These are phyloP conservation scores for Tachysurus fulvidraco DNA, from an alignment of 2,113 vertebrate genomes.

Conservation along the genomic window DNA sequence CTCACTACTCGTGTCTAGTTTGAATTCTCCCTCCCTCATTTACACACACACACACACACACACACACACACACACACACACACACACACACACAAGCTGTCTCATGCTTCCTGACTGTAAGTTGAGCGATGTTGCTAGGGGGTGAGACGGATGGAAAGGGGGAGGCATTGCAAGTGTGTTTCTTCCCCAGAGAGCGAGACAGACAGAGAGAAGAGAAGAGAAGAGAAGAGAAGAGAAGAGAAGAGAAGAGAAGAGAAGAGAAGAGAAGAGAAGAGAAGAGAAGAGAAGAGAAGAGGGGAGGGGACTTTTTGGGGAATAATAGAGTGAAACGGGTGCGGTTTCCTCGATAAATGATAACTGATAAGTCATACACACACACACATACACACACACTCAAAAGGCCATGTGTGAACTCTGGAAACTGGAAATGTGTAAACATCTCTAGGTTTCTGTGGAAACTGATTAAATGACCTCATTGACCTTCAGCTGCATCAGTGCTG, in stretches of 20 bases:
- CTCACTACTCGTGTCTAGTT: constrained; percentile 14
- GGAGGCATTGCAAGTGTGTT: constrained; percentile 33
- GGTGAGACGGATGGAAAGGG: constrained; percentile 8
- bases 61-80: background rate
- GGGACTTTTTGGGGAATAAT: background rate
- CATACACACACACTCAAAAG: constrained; percentile 4
- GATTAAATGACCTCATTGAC: constrained; percentile 60
- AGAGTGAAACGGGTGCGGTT: constrained; percentile 23
- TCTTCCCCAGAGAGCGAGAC: constrained; percentile 32
- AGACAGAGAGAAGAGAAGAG: constrained; percentile 8
- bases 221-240: background rate
- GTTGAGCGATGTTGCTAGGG: constrained; percentile 38
- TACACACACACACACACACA: background rate
- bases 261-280: background rate
- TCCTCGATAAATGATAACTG: constrained; percentile 32
- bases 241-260: background rate
- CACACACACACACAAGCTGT: background rate
- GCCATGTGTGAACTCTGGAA: background rate
- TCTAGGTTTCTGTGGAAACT: constrained; percentile 57
- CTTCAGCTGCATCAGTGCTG: constrained; percentile 30
- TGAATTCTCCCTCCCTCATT: background rate
- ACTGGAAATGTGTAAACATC: background rate
- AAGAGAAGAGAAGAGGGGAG: background rate
- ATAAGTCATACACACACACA: constrained; percentile 18
- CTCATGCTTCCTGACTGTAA: constrained; percentile 47